phyloP scores from a whole-genome alignment of 2,888 invertebrate genomes.

The Ptychoptera contaminata region DNA sequence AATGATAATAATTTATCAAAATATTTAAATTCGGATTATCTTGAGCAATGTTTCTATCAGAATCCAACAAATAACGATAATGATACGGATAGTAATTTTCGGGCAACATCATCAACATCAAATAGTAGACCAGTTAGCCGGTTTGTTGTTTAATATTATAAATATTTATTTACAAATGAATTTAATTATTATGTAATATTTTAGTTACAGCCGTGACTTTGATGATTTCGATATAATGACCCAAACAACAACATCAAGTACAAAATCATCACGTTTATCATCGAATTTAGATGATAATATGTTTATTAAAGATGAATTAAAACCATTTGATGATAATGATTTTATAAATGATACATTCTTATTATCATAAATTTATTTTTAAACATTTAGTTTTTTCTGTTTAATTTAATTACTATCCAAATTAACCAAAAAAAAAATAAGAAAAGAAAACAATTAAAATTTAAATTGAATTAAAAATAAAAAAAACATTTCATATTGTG shows the following conservation, averaged over 20 bases:
- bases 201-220: constrained; percentile 37
- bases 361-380: constrained; percentile 1
- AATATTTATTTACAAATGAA: background rate
- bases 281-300: constrained; percentile 5
- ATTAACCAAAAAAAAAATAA: no score
- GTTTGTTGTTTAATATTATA: constrained; percentile 19
- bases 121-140: constrained; percentile 36
- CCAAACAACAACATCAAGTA: constrained; percentile 26
- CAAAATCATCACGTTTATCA: constrained; percentile 24
- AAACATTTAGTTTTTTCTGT: background rate
- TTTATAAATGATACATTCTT: constrained; percentile 4
- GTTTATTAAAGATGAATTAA: constrained; percentile 3
- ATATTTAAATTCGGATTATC: constrained; percentile 58
- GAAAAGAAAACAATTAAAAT: no score
- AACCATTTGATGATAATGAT: constrained; percentile 3
- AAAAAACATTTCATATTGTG: no score
- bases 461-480: no score
- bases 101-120: constrained; percentile 24
- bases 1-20: constrained; percentile 46
- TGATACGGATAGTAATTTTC: constrained; percentile 23
- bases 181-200: constrained; percentile 5
- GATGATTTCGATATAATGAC: constrained; percentile 35
- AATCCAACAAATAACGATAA: constrained; percentile 12
- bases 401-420: no score
- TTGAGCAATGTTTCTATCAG: constrained; percentile 36